Percentiles rank a stretch among this genome's conserved stretches.
Evolutionary conservation across 2,888 invertebrate genomes (phyloP).

Genomic region (Auanema sp.): DNA sequence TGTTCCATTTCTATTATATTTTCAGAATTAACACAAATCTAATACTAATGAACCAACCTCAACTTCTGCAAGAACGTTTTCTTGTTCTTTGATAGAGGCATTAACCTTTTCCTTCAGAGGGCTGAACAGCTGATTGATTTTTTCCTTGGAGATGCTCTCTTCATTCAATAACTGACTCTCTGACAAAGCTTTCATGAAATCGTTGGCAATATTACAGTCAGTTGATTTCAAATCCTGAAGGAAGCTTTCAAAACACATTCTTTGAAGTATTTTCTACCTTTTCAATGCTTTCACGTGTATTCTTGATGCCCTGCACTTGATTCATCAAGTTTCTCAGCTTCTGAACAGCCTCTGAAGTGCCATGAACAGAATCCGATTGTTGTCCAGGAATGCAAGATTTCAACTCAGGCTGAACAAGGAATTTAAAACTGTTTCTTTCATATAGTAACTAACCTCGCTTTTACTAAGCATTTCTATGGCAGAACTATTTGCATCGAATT

Average conservation of each 20-base stretch:
- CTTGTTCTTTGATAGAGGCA: slow-evolving; percentile 77
- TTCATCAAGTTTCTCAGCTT: slow-evolving; percentile 78
- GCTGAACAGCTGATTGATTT: slow-evolving; percentile 77
- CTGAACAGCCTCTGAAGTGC: slow-evolving; percentile 70
- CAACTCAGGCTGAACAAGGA: slow-evolving; percentile 67
- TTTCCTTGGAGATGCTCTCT: slow-evolving; percentile 66
- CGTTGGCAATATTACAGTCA: slow-evolving; percentile 68
- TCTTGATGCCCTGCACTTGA: slow-evolving; percentile 69
- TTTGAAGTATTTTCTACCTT: slow-evolving; percentile 19
- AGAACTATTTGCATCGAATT: slow-evolving; percentile 78
- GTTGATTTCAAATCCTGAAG: slow-evolving; percentile 37
- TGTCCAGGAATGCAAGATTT: slow-evolving; percentile 74
- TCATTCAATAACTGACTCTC: slow-evolving; percentile 48
- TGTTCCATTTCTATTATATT: slow-evolving; percentile 67
- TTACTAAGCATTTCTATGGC: slow-evolving; percentile 79
- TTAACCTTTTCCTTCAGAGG: slow-evolving; percentile 79
- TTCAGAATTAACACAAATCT: too few species aligned
- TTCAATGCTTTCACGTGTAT: slow-evolving; percentile 69
- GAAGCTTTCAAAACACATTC: neutral
- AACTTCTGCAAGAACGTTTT: slow-evolving; percentile 73
- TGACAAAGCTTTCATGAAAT: slow-evolving; percentile 77
- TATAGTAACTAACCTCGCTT: slow-evolving; percentile 32
- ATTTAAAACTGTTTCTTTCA: too few species aligned
- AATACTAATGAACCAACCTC: slow-evolving; percentile 24
- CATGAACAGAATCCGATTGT: slow-evolving; percentile 45